Evolutionary conservation across 1,140 invertebrate species (phyloP).

Genomic region (Aphelinus atriplicis): DNA sequence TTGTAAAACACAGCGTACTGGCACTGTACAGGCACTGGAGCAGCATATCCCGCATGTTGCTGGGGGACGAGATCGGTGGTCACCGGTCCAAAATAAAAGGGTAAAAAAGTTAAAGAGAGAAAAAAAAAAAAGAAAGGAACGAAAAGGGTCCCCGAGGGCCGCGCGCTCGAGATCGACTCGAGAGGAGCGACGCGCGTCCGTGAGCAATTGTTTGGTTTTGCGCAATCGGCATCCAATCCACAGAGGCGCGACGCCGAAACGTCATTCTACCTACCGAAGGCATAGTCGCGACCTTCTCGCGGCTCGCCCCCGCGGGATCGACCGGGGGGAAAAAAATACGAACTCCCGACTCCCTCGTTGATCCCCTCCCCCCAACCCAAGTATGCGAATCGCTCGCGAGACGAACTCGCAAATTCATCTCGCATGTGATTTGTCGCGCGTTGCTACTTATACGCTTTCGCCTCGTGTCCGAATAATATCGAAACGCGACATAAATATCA

Average conservation of each 20-base stretch:
- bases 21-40: constrained; percentile 6
- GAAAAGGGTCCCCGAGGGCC: not conserved
- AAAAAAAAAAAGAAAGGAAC: constrained; percentile 5
- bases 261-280: not conserved
- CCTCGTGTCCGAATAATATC: too few species aligned
- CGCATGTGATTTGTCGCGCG: too few species aligned
- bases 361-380: too few species aligned
- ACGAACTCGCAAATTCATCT: too few species aligned
- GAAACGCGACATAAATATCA: too few species aligned
- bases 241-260: not conserved
- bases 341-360: too few species aligned
- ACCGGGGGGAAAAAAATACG: too few species aligned
- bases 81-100: not conserved
- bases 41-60: not conserved
- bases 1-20: not conserved
- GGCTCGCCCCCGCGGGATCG: too few species aligned
- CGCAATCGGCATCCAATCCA: constrained; percentile 1
- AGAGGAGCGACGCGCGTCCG: constrained; percentile 32
- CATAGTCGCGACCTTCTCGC: not conserved
- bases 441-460: too few species aligned
- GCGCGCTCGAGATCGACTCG: constrained; percentile 6
- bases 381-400: too few species aligned
- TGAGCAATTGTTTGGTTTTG: constrained; percentile 35
- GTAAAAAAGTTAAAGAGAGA: constrained; percentile 17
- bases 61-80: too few species aligned